A percentile compares a stretch with the other conserved stretches of the same genome.
Conservation (phyloP, 2,888 invertebrate genomes). For the Nebria salina region DNA sequence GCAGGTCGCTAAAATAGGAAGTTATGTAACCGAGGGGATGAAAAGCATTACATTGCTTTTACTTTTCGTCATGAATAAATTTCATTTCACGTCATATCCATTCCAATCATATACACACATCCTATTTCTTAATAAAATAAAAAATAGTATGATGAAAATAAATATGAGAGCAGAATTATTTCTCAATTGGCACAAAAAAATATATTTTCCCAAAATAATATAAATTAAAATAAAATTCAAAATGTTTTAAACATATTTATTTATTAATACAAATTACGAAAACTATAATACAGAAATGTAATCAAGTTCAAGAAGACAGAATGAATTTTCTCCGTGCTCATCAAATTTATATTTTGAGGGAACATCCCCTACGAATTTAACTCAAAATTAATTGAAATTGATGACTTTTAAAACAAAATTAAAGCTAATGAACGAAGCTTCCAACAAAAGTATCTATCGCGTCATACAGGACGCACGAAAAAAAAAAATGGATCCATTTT, state of each 20-base stretch:
- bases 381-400: slow-evolving; percentile 41
- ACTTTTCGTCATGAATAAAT: neutral
- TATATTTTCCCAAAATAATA: too few relatives aligned
- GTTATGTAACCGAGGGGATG: neutral
- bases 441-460: neutral
- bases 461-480: neutral
- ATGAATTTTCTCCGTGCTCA: slow-evolving; percentile 32
- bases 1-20: neutral
- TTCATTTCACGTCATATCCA: neutral
- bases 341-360: slow-evolving; percentile 36
- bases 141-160: neutral
- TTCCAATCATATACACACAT: neutral
- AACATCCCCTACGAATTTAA: slow-evolving; percentile 34
- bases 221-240: too few relatives aligned
- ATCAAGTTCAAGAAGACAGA: slow-evolving; percentile 32
- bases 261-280: neutral
- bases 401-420: slow-evolving; percentile 34
- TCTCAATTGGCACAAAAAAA: too few relatives aligned
- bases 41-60: neutral
- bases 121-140: neutral
- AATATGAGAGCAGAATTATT: neutral
- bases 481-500: slow-evolving; percentile 2
- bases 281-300: slow-evolving; percentile 20
- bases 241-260: neutral
- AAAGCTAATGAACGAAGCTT: slow-evolving; percentile 20